Evolutionary conservation across 2,888 invertebrate species (phyloP).

Genomic region (Galerucella calmariensis): DNA sequence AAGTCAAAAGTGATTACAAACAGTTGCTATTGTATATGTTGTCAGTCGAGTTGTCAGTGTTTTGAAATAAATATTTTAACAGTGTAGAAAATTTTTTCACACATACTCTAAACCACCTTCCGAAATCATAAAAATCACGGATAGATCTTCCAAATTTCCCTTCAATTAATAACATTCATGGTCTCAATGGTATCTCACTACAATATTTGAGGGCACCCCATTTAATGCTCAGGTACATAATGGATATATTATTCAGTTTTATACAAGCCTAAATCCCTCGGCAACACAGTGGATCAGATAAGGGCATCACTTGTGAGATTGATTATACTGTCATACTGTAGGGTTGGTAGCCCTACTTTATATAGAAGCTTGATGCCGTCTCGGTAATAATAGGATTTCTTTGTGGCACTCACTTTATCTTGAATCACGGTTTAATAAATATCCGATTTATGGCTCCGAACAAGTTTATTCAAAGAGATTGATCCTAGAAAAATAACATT

Average conservation of each 20-base stretch:
- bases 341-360: conserved; percentile 29
- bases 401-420: conserved; percentile 31
- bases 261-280: conserved; percentile 31
- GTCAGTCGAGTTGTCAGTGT: too few relatives aligned
- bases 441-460: conserved; percentile 22
- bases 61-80: neutral
- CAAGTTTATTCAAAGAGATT: conserved; percentile 5
- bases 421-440: conserved; percentile 29
- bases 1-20: too few relatives aligned
- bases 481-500: conserved; percentile 1
- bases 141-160: conserved; percentile 15
- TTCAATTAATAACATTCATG: conserved; percentile 30
- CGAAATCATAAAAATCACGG: neutral
- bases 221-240: conserved; percentile 32
- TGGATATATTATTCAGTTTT: conserved; percentile 37
- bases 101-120: neutral
- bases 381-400: conserved; percentile 31
- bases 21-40: too few relatives aligned
- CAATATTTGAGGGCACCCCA: conserved; percentile 29
- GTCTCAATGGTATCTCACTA: conserved; percentile 21
- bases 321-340: conserved; percentile 37
- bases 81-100: conserved; percentile 1
- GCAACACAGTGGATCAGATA: conserved; percentile 30
- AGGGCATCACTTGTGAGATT: conserved; percentile 35
- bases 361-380: conserved; percentile 26